Conservation (phyloP, 2,113 vertebrate genomes). For the Polypterus senegalus region DNA sequence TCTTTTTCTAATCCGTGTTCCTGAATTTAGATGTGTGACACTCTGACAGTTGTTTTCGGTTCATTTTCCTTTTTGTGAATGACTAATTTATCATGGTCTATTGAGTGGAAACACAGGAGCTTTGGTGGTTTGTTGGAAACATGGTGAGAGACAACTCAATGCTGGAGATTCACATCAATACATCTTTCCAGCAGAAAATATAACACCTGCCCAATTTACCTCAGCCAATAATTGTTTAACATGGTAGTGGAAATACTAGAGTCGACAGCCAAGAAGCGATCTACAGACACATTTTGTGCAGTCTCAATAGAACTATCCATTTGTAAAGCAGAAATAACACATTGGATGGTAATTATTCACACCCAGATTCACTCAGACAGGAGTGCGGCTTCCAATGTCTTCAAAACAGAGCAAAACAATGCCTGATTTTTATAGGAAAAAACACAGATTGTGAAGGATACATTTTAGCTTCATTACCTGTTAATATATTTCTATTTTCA, state of each 20-base stretch:
- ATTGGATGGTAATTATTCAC: no score
- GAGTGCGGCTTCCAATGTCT: no score
- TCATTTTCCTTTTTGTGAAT: constrained; percentile 20
- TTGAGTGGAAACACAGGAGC: constrained; percentile 27
- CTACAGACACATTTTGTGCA: neutral
- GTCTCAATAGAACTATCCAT: no score
- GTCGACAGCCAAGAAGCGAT: neutral
- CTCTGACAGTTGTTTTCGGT: neutral
- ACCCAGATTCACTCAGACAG: no score
- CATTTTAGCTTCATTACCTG: no score
- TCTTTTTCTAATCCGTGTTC: no score
- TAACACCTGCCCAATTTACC: constrained; percentile 19
- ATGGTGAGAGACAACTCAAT: constrained; percentile 13
- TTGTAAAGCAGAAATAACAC: no score
- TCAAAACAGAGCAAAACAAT: no score
- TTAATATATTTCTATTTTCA: no score
- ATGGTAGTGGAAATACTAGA: constrained; percentile 21
- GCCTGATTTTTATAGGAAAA: no score
- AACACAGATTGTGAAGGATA: no score
- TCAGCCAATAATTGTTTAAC: constrained; percentile 23
- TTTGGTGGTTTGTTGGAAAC: constrained; percentile 29
- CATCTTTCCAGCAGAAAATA: constrained; percentile 26
- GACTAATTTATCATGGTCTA: constrained; percentile 29
- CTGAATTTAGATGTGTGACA: no score
- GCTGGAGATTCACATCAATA: constrained; percentile 23